A percentile compares a stretch with the other conserved stretches of the same genome.
These are phyloP conservation scores for Sus cebifrons DNA, from an alignment of 2,797 vertebrate species.

Conservation along the genomic window DNA sequence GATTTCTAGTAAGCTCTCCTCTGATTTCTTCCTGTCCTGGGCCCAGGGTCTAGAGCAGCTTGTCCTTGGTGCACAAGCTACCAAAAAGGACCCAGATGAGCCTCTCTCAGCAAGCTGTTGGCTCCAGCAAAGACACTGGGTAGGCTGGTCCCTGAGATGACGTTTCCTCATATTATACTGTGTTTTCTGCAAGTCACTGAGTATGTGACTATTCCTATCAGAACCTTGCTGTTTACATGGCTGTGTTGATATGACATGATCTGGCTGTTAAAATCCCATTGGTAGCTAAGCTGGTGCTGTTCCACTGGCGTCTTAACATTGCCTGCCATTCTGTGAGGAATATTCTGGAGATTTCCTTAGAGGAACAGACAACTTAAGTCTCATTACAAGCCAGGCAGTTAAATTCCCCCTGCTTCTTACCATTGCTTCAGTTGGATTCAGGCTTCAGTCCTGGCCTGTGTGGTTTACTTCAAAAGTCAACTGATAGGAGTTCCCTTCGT, in stretches of 20 bases:
- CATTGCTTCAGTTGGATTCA: background rate
- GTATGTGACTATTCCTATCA: slow-evolving; percentile 16
- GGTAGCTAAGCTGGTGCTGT: background rate
- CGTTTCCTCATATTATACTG: background rate
- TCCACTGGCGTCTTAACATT: background rate
- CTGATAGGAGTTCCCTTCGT: background rate
- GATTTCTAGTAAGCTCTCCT: background rate
- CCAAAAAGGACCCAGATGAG: background rate
- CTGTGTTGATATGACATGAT: background rate
- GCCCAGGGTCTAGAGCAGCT: background rate
- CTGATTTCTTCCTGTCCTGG: background rate
- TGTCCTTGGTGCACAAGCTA: background rate
- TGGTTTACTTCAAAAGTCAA: slow-evolving; percentile 38
- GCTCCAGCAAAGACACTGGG: background rate
- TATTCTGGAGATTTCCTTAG: slow-evolving; percentile 51
- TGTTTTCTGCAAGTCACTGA: slow-evolving; percentile 2
- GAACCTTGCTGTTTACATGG: slow-evolving; percentile 63
- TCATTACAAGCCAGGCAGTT: slow-evolving; percentile 63
- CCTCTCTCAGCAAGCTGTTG: background rate
- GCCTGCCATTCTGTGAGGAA: slow-evolving; percentile 49
- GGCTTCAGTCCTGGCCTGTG: background rate
- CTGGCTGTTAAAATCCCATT: background rate
- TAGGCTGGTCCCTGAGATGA: slow-evolving; percentile 10
- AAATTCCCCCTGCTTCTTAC: slow-evolving; percentile 63
- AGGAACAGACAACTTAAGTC: background rate